Conservation (phyloP, 2,888 invertebrate genomes). For the Lycaena phlaeas region DNA sequence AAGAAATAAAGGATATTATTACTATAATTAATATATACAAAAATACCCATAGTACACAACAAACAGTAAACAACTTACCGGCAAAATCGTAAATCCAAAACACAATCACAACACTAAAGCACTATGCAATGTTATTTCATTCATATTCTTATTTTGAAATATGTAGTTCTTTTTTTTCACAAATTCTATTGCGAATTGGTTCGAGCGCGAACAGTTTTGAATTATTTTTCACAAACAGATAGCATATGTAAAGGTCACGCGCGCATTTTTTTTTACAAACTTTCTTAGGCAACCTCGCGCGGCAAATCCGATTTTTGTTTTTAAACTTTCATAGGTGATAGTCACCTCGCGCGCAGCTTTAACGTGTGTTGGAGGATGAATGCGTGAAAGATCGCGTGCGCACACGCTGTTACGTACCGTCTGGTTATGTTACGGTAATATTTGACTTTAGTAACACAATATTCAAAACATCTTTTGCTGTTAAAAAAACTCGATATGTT, state of each 20-base stretch:
- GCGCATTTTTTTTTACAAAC: too few relatives aligned
- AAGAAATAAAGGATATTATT: too few relatives aligned
- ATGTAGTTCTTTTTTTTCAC: constrained; percentile 21
- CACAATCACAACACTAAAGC: constrained; percentile 19
- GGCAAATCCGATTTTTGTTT: neutral
- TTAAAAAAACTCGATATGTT: too few relatives aligned
- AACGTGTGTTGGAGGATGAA: constrained; percentile 41
- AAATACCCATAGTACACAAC: neutral
- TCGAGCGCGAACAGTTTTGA: too few relatives aligned
- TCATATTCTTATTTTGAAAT: constrained; percentile 15
- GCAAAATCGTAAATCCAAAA: constrained; percentile 19
- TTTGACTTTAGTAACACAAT: constrained; percentile 31
- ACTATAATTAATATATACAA: neutral
- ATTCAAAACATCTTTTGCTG: neutral
- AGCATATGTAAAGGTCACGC: too few relatives aligned
- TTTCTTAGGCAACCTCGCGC: too few relatives aligned
- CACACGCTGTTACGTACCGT: constrained; percentile 36
- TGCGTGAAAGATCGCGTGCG: constrained; percentile 36
- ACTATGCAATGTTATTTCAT: constrained; percentile 7
- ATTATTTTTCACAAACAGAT: too few relatives aligned
- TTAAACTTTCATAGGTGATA: constrained; percentile 28
- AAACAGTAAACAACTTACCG: constrained; percentile 19
- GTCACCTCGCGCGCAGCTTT: constrained; percentile 37
- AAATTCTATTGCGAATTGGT: constrained; percentile 30
- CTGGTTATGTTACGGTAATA: constrained; percentile 39